Evolutionary conservation across 2,888 invertebrate species (phyloP), one percentile per base, ranked within the genome.

Genomic region (Lordiphosa fenestrarum): DNA sequence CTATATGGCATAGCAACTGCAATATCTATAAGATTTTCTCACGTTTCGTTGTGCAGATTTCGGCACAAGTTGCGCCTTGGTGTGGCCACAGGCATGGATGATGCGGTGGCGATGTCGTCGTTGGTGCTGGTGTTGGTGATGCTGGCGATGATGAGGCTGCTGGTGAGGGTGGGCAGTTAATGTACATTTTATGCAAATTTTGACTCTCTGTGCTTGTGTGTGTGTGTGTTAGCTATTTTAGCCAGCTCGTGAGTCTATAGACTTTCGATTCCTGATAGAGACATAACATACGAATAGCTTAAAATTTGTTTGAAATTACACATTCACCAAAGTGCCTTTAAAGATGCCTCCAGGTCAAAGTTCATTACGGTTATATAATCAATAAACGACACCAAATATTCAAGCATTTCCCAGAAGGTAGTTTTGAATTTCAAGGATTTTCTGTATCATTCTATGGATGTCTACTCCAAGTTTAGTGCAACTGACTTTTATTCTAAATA

Each of bases 51-150:
- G 83, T 73, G 75, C 69, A 73, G 75, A 84, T 85, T 80, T 80
- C 85, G 84, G 84, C 85, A 78, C 77, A 78, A 85, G 85, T 85
- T 77, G 85, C 84, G 72, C 76, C 84, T 80, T 81, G 66, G 55
- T 64, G 64, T 66, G 69, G 65, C 69, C 41, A 49, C 40, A 51
- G 66, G 41, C 55, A 46, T 53, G 60, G 46, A 66, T 42, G 57
- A 50, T 30, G 25, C 10, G 36, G 39, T 40, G 39, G 30, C 41
- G 57, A 46, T 47, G 47, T 23, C 25, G 46, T 40, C 38, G 49
- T 10, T 36, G 38, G 10, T 49, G 37, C 2, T 36, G 33, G 3
- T 42, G 38, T 12, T 37, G 12, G 10, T 38, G 38, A 10, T 38
- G 49, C 23, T 21, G 52, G 40, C 57, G 56, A 47, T 41, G 40